Evolutionary conservation across 2,888 invertebrate species (phyloP).

Genomic region (Selenia dentaria): DNA sequence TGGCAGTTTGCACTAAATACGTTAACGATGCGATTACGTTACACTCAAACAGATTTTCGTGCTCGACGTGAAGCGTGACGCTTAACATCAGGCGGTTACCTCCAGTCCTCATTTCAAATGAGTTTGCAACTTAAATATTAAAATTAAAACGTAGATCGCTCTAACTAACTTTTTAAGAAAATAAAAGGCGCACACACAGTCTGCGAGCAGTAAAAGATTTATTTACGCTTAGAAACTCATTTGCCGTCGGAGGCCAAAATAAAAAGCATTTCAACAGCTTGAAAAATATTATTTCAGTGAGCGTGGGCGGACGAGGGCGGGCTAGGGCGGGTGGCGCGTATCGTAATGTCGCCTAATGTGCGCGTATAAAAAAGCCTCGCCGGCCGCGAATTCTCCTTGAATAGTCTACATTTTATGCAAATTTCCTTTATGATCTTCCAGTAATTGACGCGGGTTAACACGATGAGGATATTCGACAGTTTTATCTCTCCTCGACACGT

Average conservation of each 20-base stretch:
- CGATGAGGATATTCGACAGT: constrained; percentile 45
- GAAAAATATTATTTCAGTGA: constrained; percentile 73
- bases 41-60: too few relatives aligned
- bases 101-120: not conserved
- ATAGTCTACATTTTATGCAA: constrained; percentile 69
- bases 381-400: constrained; percentile 58
- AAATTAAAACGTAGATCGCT: constrained; percentile 6
- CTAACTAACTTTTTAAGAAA: constrained; percentile 16
- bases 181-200: constrained; percentile 51
- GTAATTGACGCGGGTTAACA: constrained; percentile 61
- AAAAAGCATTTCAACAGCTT: constrained; percentile 75
- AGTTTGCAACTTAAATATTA: not conserved
- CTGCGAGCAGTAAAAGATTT: constrained; percentile 60
- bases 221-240: constrained; percentile 78
- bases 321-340: constrained; percentile 31
- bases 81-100: too few relatives aligned
- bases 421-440: constrained; percentile 65
- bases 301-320: constrained; percentile 47
- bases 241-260: constrained; percentile 64
- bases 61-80: too few relatives aligned
- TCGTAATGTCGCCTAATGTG: constrained; percentile 71
- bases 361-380: constrained; percentile 56
- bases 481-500: constrained; percentile 44
- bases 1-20: too few relatives aligned
- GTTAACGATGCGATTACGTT: too few relatives aligned